Percentiles rank a stretch among this genome's conserved stretches.
Conservation (phyloP, 92 coral and sea anemone genomes). For the Virgularia gustaviana region DNA sequence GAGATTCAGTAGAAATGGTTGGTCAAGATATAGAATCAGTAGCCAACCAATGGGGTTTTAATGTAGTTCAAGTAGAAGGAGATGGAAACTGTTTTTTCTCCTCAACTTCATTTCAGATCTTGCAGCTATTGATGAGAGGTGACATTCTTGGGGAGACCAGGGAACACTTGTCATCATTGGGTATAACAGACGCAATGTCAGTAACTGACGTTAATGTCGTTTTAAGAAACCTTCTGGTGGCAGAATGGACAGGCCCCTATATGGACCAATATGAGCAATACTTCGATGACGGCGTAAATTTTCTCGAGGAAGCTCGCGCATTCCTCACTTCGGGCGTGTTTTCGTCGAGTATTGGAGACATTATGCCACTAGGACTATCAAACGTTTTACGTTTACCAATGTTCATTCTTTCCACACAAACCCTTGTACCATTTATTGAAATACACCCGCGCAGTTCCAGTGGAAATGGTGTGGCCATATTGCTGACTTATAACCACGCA, state of each 20-base stretch:
- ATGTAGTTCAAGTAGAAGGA: constrained; percentile 16
- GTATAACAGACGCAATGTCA: constrained; percentile 4
- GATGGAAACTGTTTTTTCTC: constrained; percentile 32
- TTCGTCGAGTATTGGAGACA: constrained; percentile 15
- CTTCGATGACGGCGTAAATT: constrained; percentile 3
- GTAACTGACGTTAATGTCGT: background rate
- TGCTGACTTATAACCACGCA: constrained; percentile 35
- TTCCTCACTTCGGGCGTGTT: background rate
- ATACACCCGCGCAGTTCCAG: constrained; percentile 18
- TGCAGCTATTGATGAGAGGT: background rate
- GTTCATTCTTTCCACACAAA: too few species aligned
- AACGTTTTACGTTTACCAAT: constrained; percentile 45
- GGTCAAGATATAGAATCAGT: background rate
- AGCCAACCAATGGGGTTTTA: constrained; percentile 6
- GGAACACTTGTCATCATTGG: constrained; percentile 14
- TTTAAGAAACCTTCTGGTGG: constrained; percentile 1
- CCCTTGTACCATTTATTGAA: constrained; percentile 15
- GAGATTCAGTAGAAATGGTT: background rate
- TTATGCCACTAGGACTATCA: constrained; percentile 38
- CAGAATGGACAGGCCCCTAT: constrained; percentile 18
- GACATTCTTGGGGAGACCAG: background rate
- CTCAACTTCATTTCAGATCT: constrained; percentile 13
- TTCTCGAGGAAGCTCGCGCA: background rate
- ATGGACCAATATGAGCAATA: constrained; percentile 19
- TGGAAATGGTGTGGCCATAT: constrained; percentile 23